Base-by-base conservation (phyloP, 1,140 invertebrate species). In the Cyclargus thomasi region DNA sequence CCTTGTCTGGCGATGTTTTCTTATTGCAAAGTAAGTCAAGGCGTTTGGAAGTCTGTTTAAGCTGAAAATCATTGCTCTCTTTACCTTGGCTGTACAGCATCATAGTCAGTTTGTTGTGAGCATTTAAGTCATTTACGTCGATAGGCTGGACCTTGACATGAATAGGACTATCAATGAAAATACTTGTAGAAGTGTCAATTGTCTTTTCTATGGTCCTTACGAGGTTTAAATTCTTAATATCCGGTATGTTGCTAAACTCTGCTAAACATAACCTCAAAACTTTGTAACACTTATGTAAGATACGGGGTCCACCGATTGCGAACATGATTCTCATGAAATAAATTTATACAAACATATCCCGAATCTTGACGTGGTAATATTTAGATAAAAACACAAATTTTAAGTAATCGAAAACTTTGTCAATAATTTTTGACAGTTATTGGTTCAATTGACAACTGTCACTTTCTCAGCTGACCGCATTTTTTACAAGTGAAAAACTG, bases 141-240 rank as follows among this genome's bases (percentile, higher is more conserved):
- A 91, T 86, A 0, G 90, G 90, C 57, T 80, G 79, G 18, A 91
- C 81, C 65, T 87, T 90, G 16, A 91, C 89, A 75, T 91, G 88
- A 76, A 91, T 91, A 29, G 90, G 90, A 63, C 90, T 91, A 65
- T 91, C 90, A 20, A 91, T 84, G 65, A 90, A 90, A 67, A 91
- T 90, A 64, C 82, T 89, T 7, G 90, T 88, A 66, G 83, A 89
- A 18, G 79, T 85, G 67, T 91, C 90, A 65, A 91, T 86, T 16
- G 83, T 87, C 75, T 91, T 91, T 72, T 91, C 90, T 18, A 91
- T 88, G 3, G 90, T 90, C 67, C 88, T 83, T 8, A 91, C 83
- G 16, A 89, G 69, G 69, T 87, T 90, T 71, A 91, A 79, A 20
- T 87, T 90, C 73, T 90, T 81, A 47, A 90, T 79, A 74, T 90